Percentiles rank a stretch among this genome's conserved stretches.
Evolutionary conservation across 2,888 invertebrate genomes (phyloP).

Genomic region (Monopis laevigella): DNA sequence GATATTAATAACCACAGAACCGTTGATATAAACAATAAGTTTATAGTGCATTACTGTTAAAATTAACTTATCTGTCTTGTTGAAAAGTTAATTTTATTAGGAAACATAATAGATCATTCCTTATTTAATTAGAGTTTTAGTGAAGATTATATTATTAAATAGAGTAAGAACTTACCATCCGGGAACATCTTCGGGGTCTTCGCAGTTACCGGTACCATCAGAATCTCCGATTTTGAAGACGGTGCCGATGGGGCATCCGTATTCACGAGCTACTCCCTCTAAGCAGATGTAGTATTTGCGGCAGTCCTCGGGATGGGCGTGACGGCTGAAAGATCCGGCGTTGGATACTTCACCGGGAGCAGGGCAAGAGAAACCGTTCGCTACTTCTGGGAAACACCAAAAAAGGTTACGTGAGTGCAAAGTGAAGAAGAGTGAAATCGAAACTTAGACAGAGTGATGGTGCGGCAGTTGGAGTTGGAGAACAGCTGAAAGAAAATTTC

Average conservation of each 20-base stretch:
- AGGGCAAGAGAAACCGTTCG: constrained; percentile 89
- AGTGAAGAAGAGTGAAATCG: constrained; percentile 37
- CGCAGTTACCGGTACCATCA: constrained; percentile 92
- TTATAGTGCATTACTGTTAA: no score
- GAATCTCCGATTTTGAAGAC: constrained; percentile 94
- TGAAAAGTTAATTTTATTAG: constrained; percentile 9
- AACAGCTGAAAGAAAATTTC: constrained; percentile 26
- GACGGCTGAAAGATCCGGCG: constrained; percentile 91
- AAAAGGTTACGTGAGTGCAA: constrained; percentile 41
- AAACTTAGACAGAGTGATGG: constrained; percentile 26
- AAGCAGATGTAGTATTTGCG: constrained; percentile 95
- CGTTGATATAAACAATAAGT: constrained; percentile 41
- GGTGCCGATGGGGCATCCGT: constrained; percentile 95
- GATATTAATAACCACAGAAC: constrained; percentile 37
- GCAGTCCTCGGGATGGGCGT: constrained; percentile 94
- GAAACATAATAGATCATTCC: no score
- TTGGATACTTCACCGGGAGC: constrained; percentile 83
- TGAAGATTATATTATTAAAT: no score
- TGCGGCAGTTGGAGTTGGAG: constrained; percentile 24
- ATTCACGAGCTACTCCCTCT: constrained; percentile 90
- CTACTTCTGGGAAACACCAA: constrained; percentile 77
- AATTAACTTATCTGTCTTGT: no score
- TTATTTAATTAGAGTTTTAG: no score
- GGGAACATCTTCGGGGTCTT: constrained; percentile 94
- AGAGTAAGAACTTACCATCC: constrained; percentile 80